Percentiles rank a stretch among this genome's conserved stretches.
phyloP scores from a whole-genome alignment of 35 echinoderm and acorn worm genomes.

The Hemicentrotus pulcherrimus region DNA sequence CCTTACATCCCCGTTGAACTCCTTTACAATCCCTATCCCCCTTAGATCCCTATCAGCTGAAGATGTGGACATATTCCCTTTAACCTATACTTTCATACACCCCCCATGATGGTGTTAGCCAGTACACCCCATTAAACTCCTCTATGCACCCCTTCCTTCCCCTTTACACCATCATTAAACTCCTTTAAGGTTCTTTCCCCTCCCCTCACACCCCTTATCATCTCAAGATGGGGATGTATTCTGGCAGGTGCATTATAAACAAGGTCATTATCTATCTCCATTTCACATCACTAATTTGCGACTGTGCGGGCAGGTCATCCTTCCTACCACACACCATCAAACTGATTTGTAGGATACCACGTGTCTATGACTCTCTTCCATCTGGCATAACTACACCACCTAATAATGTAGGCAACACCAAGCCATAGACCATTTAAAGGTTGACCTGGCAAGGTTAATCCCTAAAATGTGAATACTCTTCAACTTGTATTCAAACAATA shows the following conservation, averaged over 20 bases:
- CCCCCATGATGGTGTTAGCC: too few relatives aligned
- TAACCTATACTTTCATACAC: too few relatives aligned
- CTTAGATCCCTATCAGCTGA: too few relatives aligned
- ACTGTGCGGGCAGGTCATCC: not conserved
- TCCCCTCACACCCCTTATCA: not conserved
- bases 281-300: not conserved
- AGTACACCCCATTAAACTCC: too few relatives aligned
- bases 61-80: too few relatives aligned
- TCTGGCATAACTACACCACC: not conserved
- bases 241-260: conserved; percentile 31
- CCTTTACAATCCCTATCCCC: too few relatives aligned
- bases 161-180: not conserved
- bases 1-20: not conserved
- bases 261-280: conserved; percentile 44
- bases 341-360: not conserved
- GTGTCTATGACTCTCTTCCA: conserved; percentile 9
- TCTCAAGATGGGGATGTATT: conserved; percentile 7
- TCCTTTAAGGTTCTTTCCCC: not conserved
- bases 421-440: not conserved
- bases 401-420: not conserved
- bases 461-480: not conserved
- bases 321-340: not conserved
- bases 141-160: too few relatives aligned
- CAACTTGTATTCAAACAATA: too few relatives aligned
- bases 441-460: not conserved